phyloP scores from a whole-genome alignment of 2,113 vertebrate genomes.

The Ammospiza caudacuta region DNA sequence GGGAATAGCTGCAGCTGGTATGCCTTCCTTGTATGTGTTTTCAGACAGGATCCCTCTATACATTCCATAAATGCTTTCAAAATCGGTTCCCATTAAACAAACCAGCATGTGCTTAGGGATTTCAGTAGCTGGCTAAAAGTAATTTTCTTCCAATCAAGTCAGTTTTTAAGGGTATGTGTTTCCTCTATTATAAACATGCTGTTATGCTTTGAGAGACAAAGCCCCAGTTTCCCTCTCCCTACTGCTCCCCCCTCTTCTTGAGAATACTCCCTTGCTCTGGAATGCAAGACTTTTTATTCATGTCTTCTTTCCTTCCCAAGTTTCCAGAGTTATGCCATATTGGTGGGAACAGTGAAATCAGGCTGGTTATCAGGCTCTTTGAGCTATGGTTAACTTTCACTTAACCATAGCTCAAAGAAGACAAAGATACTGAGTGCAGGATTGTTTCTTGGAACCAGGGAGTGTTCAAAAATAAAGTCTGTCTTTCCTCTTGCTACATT shows the following conservation, averaged over 20 bases:
- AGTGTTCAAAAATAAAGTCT: neutral
- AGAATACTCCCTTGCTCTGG: slow-evolving; percentile 32
- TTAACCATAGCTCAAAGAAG: slow-evolving; percentile 10
- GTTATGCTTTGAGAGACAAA: slow-evolving; percentile 36
- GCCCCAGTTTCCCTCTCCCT: neutral
- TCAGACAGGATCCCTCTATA: slow-evolving; percentile 53
- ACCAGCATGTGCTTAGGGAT: slow-evolving; percentile 64
- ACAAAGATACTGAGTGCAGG: neutral
- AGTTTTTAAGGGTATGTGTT: slow-evolving; percentile 59
- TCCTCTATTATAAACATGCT: slow-evolving; percentile 41
- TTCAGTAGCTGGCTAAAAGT: slow-evolving; percentile 55
- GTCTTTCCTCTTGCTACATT: neutral
- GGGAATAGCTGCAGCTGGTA: slow-evolving; percentile 60
- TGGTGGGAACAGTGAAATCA: slow-evolving; percentile 44
- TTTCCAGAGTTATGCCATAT: slow-evolving; percentile 19
- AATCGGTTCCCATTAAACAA: slow-evolving; percentile 68
- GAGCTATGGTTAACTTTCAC: neutral
- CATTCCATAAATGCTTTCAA: slow-evolving; percentile 72
- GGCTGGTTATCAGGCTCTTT: neutral
- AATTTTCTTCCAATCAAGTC: slow-evolving; percentile 63
- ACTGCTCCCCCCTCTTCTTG: neutral
- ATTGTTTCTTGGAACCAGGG: neutral
- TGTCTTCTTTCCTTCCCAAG: slow-evolving; percentile 28
- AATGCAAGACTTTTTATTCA: slow-evolving; percentile 55
- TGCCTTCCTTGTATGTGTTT: slow-evolving; percentile 46